phyloP scores from a whole-genome alignment of 2,113 vertebrate species.

The Clarias batrachus region DNA sequence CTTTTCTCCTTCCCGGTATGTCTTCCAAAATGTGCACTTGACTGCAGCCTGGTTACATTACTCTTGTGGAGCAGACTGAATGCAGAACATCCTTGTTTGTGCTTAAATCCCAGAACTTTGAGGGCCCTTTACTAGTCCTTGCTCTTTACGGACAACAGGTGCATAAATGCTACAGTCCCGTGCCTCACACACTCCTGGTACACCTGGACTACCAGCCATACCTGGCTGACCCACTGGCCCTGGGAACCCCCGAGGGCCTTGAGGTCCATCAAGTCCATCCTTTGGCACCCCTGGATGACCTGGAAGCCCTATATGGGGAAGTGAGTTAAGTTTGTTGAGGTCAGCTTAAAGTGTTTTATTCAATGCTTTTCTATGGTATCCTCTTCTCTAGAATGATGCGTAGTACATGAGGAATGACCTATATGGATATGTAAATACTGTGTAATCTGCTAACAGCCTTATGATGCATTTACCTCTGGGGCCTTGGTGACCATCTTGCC shows the following conservation, averaged over 20 bases:
- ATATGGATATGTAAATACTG: neutral
- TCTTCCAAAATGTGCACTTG: conserved; percentile 21
- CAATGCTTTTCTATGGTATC: neutral
- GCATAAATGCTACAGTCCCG: conserved; percentile 69
- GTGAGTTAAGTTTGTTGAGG: neutral
- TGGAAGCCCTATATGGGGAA: conserved; percentile 61
- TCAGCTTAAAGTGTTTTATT: neutral
- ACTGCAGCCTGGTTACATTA: conserved; percentile 1
- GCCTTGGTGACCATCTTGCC: conserved; percentile 67
- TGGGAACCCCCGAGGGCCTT: conserved; percentile 65
- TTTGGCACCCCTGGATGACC: conserved; percentile 64
- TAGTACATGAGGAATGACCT: neutral
- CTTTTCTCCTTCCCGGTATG: conserved; percentile 16
- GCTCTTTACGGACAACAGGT: conserved; percentile 69
- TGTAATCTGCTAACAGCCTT: neutral
- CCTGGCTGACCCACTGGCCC: conserved; percentile 62
- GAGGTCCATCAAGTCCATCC: conserved; percentile 64
- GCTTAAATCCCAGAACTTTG: conserved; percentile 60
- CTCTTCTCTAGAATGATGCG: neutral
- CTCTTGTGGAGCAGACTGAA: neutral
- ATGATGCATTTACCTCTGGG: conserved; percentile 55
- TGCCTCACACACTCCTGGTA: conserved; percentile 70
- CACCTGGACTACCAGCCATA: conserved; percentile 54
- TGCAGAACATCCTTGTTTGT: neutral
- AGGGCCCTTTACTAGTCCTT: conserved; percentile 73